Base-by-base conservation (phyloP, 2,888 invertebrate genomes). In the Diplolepis rosae region DNA sequence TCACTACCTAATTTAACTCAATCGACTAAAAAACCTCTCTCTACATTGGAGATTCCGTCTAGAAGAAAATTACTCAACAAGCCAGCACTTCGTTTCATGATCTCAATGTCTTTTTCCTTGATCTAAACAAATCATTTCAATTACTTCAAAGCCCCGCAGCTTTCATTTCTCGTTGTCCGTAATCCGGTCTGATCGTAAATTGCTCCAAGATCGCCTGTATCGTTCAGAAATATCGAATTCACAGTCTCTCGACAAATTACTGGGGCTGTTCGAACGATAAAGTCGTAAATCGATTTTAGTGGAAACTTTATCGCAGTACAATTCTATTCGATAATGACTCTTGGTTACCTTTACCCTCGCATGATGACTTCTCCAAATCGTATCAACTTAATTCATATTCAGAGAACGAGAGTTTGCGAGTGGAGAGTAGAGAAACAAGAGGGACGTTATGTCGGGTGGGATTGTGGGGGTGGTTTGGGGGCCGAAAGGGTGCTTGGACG, bases 361-460 rank as follows among this genome's bases (percentile, higher is more conserved):
- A 80, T 81, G 79, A 79, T 78, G 78, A 77, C 79, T 80, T 77
- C 76, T 80, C 76, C 78, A 84, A 84, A 83, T 85, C 83, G 83
- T 83, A 85, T 84, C 83, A 85, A 80, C 84, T 84, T 85, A 80
- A 84, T 84, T 84, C 82, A 82, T 83, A 84, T 84, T 85, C 84
- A 81, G 79, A 74, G 80, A 81, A 82, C 82, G 82, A 81, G 82
- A 81, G 79, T 79, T 80, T 77, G 81, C 78, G 73, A 74, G 79
- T 76, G 71, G 82, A 80, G 82, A 82, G 81, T 79, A 73, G 80
- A 73, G 80, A 75, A 79, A 78, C 78, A 79, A 78, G 80, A 78
- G 79, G 77, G 71, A 78, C 76, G 72, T 73, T 73, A 72, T 72
- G 76, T 51, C 48, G 39, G 71, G 32, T 24, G 75, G 45, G 39